Evolutionary conservation across 2,888 invertebrate genomes (phyloP).

Genomic region (Chrysodeixis includens): DNA sequence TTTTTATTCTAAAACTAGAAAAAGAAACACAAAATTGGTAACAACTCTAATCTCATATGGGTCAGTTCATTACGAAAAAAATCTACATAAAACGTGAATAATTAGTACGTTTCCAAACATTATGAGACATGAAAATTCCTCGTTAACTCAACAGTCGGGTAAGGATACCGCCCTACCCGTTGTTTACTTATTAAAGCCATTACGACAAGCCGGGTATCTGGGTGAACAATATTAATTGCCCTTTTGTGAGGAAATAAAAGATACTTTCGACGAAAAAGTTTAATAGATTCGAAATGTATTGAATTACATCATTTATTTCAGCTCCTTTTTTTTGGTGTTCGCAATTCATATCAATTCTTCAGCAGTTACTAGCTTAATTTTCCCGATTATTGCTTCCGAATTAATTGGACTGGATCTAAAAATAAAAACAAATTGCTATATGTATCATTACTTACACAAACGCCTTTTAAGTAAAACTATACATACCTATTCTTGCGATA

Average conservation of each 20-base stretch:
- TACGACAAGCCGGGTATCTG: constrained; percentile 56
- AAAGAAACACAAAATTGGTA: not conserved
- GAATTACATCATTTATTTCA: not conserved
- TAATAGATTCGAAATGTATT: constrained; percentile 1
- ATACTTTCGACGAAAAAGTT: constrained; percentile 29
- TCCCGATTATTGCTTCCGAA: too few relatives aligned
- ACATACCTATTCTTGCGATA: too few relatives aligned
- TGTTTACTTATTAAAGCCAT: constrained; percentile 64
- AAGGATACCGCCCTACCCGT: constrained; percentile 46
- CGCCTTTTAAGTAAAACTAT: too few relatives aligned
- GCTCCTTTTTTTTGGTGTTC: not conserved
- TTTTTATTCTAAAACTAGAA: too few relatives aligned
- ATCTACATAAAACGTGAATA: constrained; percentile 9
- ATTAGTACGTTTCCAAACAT: constrained; percentile 28
- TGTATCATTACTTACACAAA: too few relatives aligned
- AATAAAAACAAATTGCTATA: too few relatives aligned
- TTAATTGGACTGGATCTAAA: too few relatives aligned
- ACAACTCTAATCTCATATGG: not conserved
- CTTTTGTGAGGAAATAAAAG: constrained; percentile 27
- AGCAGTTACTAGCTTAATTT: too few relatives aligned
- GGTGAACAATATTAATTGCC: constrained; percentile 44
- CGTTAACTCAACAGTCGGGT: constrained; percentile 5
- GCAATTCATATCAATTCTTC: not conserved
- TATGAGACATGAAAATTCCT: constrained; percentile 22
- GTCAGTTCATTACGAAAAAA: not conserved